Base-by-base conservation (phyloP, 2,113 vertebrate genomes). In the Clarias gariepinus region DNA sequence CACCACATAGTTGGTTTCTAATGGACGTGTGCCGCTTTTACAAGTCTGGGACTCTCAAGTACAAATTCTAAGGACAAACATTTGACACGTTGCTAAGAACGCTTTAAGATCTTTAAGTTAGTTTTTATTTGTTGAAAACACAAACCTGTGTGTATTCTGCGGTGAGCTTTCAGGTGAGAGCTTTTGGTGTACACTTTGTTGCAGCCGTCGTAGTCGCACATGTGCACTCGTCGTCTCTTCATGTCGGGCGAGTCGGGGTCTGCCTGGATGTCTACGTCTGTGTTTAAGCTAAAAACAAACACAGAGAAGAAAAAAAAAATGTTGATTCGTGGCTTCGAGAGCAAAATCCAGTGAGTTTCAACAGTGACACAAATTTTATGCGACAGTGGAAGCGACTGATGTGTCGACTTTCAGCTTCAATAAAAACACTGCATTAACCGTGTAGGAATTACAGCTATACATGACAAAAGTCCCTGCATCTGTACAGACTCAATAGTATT, bases 161-260 rank as follows among this genome's bases (percentile, higher is more conserved):
- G 91, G 90, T 99, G 98, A 60, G 98, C 97, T 94, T 99, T 99
- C 88, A 99, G 95, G 92, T 99, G 98, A 85, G 98, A 99, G 89
- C 98, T 99, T 93, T 99, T 99, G 82, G 98, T 99, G 94, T 99
- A 99, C 86, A 99, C 98, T 89, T 99, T 99, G 91, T 96, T 97
- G 93, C 98, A 99, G 90, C 98, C 98, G 47, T 97, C 97, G 0
- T 99, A 99, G 94, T 99, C 98, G 10, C 98, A 99, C 92, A 97
- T 97, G 94, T 99, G 97, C 92, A 98, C 97, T 81, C 97, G 94
- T 89, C 97, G 95, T 94, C 97, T 96, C 93, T 98, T 98, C 90
- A 97, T 91, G 89, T 98, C 97, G 0, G 97, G 96, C 0, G 96
- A 97, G 9, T 97, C 97, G 0, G 95, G 91, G 1, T 96, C 95